Evolutionary conservation across 2,888 invertebrate genomes (phyloP).

Genomic region (Carterocephalus palaemon): DNA sequence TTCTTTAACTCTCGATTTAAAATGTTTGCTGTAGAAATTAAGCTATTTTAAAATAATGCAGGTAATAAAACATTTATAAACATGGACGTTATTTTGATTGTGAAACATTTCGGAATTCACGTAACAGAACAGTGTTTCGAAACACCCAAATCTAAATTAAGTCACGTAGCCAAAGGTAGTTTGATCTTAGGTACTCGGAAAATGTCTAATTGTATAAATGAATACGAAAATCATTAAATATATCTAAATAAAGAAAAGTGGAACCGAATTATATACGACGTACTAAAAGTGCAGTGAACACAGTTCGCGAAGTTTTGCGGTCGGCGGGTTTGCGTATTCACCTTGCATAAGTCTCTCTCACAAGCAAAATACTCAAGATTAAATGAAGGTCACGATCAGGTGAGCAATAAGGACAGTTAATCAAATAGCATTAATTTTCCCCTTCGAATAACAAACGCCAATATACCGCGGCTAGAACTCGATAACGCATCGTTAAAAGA

Average conservation of each 20-base stretch:
- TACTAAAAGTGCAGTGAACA: conserved; percentile 1
- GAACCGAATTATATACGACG: neutral
- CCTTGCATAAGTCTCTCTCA: conserved; percentile 57
- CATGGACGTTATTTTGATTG: too few species aligned
- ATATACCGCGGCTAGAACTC: conserved; percentile 14
- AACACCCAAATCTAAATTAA: too few species aligned
- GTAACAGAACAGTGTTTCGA: neutral
- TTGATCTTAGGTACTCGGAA: too few species aligned
- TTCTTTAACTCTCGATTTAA: too few species aligned
- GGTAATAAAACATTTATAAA: too few species aligned
- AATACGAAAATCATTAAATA: too few species aligned
- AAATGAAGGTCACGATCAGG: conserved; percentile 57
- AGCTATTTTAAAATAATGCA: too few species aligned
- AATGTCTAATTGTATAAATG: too few species aligned
- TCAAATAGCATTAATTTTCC: conserved; percentile 25
- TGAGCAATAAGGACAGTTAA: conserved; percentile 66
- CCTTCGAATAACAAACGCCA: conserved; percentile 22
- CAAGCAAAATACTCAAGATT: conserved; percentile 50
- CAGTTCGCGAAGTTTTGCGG: conserved; percentile 37
- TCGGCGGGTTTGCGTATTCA: conserved; percentile 64
- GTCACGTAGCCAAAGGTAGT: neutral
- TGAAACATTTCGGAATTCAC: neutral
- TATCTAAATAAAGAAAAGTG: too few species aligned
- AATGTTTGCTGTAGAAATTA: too few species aligned
- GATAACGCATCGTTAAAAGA: conserved; percentile 25